Conservation (phyloP, 1,140 invertebrate genomes). For the Aphelenchoides fujianensis region DNA sequence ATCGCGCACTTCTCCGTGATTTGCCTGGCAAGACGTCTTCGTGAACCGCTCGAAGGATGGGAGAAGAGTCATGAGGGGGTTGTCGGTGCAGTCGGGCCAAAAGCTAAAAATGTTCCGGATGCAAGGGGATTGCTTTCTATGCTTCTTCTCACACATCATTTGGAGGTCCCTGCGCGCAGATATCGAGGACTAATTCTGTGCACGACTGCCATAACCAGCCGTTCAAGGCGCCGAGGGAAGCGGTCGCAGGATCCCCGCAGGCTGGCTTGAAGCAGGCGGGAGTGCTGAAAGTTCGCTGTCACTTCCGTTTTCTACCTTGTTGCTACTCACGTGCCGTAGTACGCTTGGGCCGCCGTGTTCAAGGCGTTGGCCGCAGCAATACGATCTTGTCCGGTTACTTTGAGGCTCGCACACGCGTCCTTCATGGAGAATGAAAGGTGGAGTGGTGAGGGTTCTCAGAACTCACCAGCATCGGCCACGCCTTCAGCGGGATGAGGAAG, state of each 20-base stretch:
- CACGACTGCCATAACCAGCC: slow-evolving; percentile 76
- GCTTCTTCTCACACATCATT: too few species aligned
- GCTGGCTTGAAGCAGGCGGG: slow-evolving; percentile 69
- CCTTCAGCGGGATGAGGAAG: slow-evolving; percentile 62
- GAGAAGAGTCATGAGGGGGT: too few species aligned
- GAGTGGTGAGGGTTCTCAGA: too few species aligned
- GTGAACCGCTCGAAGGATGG: too few species aligned
- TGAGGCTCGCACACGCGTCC: background rate
- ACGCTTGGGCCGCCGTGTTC: background rate
- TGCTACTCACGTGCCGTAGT: too few species aligned
- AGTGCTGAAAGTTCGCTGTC: too few species aligned
- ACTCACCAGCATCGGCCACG: slow-evolving; percentile 6
- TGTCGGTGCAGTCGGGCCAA: slow-evolving; percentile 36
- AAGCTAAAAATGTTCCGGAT: too few species aligned
- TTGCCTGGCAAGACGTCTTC: too few species aligned
- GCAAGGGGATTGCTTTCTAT: too few species aligned
- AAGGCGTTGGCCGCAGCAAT: background rate
- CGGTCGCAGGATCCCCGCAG: slow-evolving; percentile 44
- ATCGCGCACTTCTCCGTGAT: too few species aligned
- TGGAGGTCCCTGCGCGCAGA: slow-evolving; percentile 79
- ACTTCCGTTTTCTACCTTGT: too few species aligned
- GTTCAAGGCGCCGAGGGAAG: slow-evolving; percentile 67
- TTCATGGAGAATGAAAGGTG: too few species aligned
- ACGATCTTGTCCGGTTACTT: background rate
- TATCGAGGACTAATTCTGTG: slow-evolving; percentile 81